Base-by-base conservation (phyloP, 2,113 vertebrate genomes). In the Cygnus atratus region DNA sequence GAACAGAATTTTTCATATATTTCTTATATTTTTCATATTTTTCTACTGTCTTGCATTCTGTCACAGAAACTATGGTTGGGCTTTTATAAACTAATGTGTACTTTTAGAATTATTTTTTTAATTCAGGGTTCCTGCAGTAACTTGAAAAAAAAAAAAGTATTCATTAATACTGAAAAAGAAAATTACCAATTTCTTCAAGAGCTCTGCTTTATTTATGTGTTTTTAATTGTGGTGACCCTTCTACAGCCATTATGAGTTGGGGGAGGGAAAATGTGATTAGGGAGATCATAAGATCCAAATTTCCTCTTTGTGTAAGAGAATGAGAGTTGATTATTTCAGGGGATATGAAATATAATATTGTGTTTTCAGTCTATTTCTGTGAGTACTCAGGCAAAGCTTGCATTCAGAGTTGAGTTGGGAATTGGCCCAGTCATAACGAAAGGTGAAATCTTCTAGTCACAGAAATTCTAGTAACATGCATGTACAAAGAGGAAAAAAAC, bases 391-490 rank as follows among this genome's bases (percentile, higher is more conserved):
- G 74, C 81, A 84, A 74, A 87, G 8, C 39, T 84, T 21, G 89
- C 7, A n/a, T 78, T 95, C 70, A 48, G 43, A 93, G 52, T 17
- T 48, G 52, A 89, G 62, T 10, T 75, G 73, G 57, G 87, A 93
- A 57, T 37, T 62, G 52, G 58, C 39, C 52, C 11, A 37, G 55
- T 63, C 22, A 22, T 54, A 68, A 82, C 15, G 59, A 86, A 92
- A 88, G 29, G 50, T 74, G 76, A 70, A 93, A 85, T 90, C 50
- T 37, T 75, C 52, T 76, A 55, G 39, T 91, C 50, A 67, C 3
- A 5, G 72, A 67, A 83, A 68, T 84, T 59, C 2, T 3, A 67
- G 46, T 29, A 87, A 43, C 0, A 0, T 1, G 1, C 4, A 9
- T 33, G 10, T 81, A 29, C 39, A 55, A 43, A 19, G 61, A 81